Evolutionary conservation across 2,113 vertebrate species (phyloP).

Genomic region (Mustela nigripes): DNA sequence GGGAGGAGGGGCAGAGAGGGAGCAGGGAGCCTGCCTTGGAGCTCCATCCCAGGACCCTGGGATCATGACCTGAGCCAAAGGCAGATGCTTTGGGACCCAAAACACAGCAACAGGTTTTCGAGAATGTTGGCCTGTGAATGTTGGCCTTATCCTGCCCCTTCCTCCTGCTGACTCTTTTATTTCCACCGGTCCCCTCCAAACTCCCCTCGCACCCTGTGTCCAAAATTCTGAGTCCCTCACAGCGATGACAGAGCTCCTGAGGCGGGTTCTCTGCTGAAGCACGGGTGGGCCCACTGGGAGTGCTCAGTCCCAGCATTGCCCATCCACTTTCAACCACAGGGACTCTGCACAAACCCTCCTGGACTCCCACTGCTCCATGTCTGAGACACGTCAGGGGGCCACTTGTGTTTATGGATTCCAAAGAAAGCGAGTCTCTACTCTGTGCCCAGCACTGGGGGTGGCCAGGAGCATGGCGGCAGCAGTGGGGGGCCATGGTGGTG

Average conservation of each 20-base stretch:
- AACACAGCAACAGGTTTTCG: rapidly evolving
- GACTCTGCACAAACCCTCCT: neutral
- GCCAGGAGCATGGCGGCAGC: rapidly evolving
- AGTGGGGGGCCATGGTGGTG: neutral
- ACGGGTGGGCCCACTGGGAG: rapidly evolving
- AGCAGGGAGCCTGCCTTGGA: neutral
- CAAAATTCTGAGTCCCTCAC: neutral
- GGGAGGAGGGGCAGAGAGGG: neutral
- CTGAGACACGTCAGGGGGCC: neutral
- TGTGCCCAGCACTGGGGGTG: neutral
- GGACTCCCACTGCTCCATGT: neutral
- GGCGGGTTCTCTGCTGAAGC: rapidly evolving
- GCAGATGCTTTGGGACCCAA: neutral
- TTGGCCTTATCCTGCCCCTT: neutral
- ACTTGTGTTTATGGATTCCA: neutral
- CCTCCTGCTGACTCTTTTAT: neutral
- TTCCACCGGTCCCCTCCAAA: neutral
- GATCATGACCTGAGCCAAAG: neutral
- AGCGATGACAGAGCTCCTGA: neutral
- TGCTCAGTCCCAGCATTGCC: rapidly evolving
- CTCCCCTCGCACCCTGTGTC: neutral
- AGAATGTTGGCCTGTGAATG: too few relatives aligned
- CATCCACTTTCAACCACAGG: neutral
- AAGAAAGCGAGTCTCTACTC: conserved; percentile 11
- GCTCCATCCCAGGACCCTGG: neutral